These are phyloP conservation scores for Drosophila bunnanda DNA, from an alignment of 2,888 invertebrate genomes.

Conservation along the genomic window DNA sequence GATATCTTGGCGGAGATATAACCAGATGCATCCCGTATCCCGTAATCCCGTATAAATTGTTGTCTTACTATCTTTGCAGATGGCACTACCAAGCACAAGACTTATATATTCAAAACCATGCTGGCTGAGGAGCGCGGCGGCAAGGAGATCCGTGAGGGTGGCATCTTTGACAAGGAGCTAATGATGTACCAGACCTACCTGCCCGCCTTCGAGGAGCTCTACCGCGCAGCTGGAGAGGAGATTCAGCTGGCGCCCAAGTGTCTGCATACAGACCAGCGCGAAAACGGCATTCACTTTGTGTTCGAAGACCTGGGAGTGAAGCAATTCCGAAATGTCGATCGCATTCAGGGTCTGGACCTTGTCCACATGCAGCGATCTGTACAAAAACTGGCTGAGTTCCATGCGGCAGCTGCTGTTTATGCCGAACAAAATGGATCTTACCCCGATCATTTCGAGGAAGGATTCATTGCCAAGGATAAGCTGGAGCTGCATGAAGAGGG, in stretches of 20 bases:
- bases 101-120: constrained; percentile 77
- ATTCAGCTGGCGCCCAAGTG: constrained; percentile 78
- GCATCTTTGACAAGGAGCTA: constrained; percentile 80
- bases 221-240: constrained; percentile 64
- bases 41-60: too few relatives aligned
- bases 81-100: constrained; percentile 59
- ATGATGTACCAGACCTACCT: constrained; percentile 77
- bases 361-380: constrained; percentile 69
- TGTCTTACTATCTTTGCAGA: constrained; percentile 54
- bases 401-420: constrained; percentile 81
- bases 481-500: neutral
- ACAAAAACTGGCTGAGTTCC: constrained; percentile 79
- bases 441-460: constrained; percentile 56
- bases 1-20: too few relatives aligned
- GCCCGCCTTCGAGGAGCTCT: constrained; percentile 79
- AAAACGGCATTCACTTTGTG: constrained; percentile 69
- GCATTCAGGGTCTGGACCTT: constrained; percentile 75
- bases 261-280: constrained; percentile 56
- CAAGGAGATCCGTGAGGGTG: constrained; percentile 43
- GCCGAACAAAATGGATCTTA: constrained; percentile 68
- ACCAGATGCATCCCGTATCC: too few relatives aligned
- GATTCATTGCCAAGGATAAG: constrained; percentile 49
- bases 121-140: constrained; percentile 69
- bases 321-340: constrained; percentile 75
- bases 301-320: constrained; percentile 76